These are phyloP conservation scores for Pseudomugil gertrudae DNA, from an alignment of 2,797 vertebrate genomes.

Conservation along the genomic window DNA sequence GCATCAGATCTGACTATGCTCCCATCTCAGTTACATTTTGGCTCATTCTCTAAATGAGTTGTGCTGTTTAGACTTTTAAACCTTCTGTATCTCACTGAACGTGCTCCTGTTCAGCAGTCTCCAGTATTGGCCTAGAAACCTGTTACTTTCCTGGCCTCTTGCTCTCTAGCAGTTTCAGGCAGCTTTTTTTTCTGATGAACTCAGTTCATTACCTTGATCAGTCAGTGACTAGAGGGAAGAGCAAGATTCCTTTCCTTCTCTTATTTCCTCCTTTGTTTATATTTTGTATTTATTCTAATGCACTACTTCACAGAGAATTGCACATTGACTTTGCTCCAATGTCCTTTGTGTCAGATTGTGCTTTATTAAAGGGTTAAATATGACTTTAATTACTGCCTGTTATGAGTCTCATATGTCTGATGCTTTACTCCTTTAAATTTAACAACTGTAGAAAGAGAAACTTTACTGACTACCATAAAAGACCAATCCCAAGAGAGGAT, in stretches of 20 bases:
- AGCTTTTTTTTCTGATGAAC: constrained; percentile 66
- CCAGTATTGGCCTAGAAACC: constrained; percentile 41
- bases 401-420: constrained; percentile 77
- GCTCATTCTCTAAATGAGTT: constrained; percentile 8
- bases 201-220: constrained; percentile 73
- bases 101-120: constrained; percentile 64
- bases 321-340: constrained; percentile 54
- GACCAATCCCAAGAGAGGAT: constrained; percentile 57
- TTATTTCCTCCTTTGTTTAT: constrained; percentile 25
- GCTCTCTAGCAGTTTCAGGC: constrained; percentile 59
- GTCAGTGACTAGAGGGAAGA: constrained; percentile 54
- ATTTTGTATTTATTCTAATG: constrained; percentile 48
- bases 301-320: constrained; percentile 44
- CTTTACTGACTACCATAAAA: constrained; percentile 78
- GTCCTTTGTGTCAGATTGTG: constrained; percentile 52
- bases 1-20: constrained; percentile 4
- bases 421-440: constrained; percentile 74
- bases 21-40: background rate
- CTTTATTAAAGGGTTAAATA: constrained; percentile 65
- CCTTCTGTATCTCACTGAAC: constrained; percentile 47
- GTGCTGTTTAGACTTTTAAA: constrained; percentile 13
- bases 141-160: constrained; percentile 57
- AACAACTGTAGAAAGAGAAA: constrained; percentile 79
- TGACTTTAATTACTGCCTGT: constrained; percentile 68
- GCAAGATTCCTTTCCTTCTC: constrained; percentile 20